Evolutionary conservation across 2,888 invertebrate genomes (phyloP), one percentile per base, ranked within the genome.

Genomic region (Acanthopleura granulata): DNA sequence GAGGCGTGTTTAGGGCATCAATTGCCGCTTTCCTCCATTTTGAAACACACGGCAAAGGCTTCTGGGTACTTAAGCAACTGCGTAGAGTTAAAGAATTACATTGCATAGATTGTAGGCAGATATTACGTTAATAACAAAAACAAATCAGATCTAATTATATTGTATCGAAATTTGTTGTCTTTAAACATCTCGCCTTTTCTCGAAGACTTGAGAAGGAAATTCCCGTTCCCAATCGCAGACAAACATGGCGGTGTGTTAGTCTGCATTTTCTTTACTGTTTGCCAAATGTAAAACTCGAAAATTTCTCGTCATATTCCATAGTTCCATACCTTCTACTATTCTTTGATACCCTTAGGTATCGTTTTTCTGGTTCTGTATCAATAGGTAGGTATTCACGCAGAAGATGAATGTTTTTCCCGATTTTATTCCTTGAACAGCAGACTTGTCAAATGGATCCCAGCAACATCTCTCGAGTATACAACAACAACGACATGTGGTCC

Each of bases 261-360:
- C 88, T 87, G 81, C 82, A 88, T 89, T 90, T 89, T 90, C 90
- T 90, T 90, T 90, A 87, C 87, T 90, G 90, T 90, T 90, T 90
- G 90, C 89, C 90, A 89, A 88, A 81, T 79, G 77, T 77, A 76
- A 76, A 50, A 57, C 30, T 62, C 29, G n/a, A 62, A 40, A 49
- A 62, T 27, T n/a, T 29, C 29, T 25, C 62, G 62, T 62, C 15
- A 22, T 12, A 51, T 14, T 51, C 51, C 22, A 51, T 72, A 30
- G 29, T 57, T 25, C 57, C n/a, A 27, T 27, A 72, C 61, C 61
- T 72, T 61, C 30, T 57, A 40, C 72, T 72, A 61, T 29, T 61
- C 40, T 30, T 66, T 16, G 50, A 72, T 50, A 72, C 29, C 29
- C 25, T 27, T 29, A 50, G 50, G 49, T 50, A 51, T 72, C 27